A percentile compares a stretch with the other conserved stretches of the same genome.
phyloP scores from a whole-genome alignment of 2,113 vertebrate species.

The Chionomys nivalis region DNA sequence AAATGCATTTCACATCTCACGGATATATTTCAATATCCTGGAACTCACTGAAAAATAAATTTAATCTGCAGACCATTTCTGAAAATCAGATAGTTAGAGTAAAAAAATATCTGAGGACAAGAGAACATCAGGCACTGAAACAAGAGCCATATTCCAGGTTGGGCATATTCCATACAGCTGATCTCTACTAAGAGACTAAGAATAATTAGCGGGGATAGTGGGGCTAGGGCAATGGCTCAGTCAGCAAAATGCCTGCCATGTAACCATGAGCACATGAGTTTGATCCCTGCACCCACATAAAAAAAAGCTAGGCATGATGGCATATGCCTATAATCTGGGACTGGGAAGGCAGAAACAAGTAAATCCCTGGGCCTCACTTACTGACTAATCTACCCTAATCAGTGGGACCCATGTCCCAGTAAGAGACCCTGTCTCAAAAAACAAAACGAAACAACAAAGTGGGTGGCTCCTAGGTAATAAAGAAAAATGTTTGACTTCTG shows the following conservation, averaged over 20 bases:
- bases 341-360: neutral
- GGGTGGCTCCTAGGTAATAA: neutral
- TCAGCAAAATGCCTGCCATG: neutral
- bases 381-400: neutral
- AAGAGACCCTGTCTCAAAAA: neutral
- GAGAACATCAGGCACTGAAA: neutral
- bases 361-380: neutral
- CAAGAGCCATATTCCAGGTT: neutral
- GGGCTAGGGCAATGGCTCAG: neutral
- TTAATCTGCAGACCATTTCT: conserved; percentile 35
- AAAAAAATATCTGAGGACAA: neutral
- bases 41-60: neutral
- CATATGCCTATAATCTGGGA: neutral
- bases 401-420: neutral
- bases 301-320: neutral
- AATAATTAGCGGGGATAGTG: neutral
- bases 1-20: conserved; percentile 20
- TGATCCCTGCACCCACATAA: neutral
- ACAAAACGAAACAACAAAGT: neutral
- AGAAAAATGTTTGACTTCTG: neutral
- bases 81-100: neutral
- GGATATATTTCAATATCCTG: neutral
- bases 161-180: neutral
- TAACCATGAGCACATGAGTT: neutral
- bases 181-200: conserved; percentile 1